A percentile compares a stretch with the other conserved stretches of the same genome.
These are phyloP conservation scores for Argyra leucocephala DNA, from an alignment of 2,888 invertebrate species.

Conservation along the genomic window DNA sequence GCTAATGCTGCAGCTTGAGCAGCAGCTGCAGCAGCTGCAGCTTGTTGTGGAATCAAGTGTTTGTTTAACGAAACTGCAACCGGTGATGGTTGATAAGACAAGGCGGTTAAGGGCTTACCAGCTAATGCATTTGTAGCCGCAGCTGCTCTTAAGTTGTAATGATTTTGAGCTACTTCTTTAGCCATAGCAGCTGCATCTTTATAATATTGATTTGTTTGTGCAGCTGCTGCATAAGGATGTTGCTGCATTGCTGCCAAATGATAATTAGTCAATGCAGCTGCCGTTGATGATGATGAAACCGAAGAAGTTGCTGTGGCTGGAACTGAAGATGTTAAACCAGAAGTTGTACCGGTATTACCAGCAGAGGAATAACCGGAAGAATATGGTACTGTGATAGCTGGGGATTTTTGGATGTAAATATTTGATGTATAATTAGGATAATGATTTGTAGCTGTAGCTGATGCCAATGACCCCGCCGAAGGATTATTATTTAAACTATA, in stretches of 20 bases:
- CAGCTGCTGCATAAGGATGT: constrained; percentile 26
- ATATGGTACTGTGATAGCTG: constrained; percentile 27
- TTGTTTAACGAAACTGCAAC: constrained; percentile 63
- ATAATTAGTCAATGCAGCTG: constrained; percentile 2
- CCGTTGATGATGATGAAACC: constrained; percentile 25
- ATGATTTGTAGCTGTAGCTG: neutral
- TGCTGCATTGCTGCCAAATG: constrained; percentile 15
- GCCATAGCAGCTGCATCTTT: constrained; percentile 59
- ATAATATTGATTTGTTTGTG: constrained; percentile 29
- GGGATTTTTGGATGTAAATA: constrained; percentile 10
- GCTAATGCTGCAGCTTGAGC: constrained; percentile 26
- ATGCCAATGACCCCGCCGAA: neutral
- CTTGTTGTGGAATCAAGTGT: constrained; percentile 27
- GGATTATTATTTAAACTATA: constrained; percentile 6
- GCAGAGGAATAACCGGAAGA: constrained; percentile 22
- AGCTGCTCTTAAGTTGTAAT: constrained; percentile 61
- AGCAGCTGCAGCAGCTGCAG: constrained; percentile 27
- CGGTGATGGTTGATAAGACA: constrained; percentile 45
- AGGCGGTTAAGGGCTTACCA: constrained; percentile 49
- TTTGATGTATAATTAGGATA: constrained; percentile 2
- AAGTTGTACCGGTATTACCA: constrained; percentile 23
- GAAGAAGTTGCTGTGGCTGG: constrained; percentile 22
- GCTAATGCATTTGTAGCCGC: constrained; percentile 39
- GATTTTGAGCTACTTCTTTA: constrained; percentile 75
- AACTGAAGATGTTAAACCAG: constrained; percentile 20